These are phyloP conservation scores for Opisthograptis luteolata DNA, from an alignment of 2,888 invertebrate genomes.

Conservation along the genomic window DNA sequence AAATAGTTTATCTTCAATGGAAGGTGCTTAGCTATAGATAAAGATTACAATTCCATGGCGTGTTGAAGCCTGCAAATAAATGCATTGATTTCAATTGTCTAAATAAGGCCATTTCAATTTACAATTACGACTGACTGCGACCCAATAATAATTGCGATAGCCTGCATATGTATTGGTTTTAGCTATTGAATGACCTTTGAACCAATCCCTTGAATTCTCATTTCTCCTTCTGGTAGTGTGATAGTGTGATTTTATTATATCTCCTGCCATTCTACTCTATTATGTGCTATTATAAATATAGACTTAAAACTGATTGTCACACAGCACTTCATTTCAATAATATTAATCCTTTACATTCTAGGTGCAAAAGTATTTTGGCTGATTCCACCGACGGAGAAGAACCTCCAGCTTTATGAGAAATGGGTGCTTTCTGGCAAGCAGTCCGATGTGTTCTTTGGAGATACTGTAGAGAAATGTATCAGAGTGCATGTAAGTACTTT, in stretches of 20 bases:
- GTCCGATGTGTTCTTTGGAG: conserved; percentile 97
- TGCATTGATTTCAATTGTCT: conserved; percentile 4
- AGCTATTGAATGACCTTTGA: neutral
- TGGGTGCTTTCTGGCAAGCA: conserved; percentile 98
- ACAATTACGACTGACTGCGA: neutral
- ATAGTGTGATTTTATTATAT: too few species aligned
- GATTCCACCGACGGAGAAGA: conserved; percentile 98
- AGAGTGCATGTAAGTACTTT: conserved; percentile 86
- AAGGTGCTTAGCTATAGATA: too few species aligned
- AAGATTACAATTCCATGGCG: too few species aligned
- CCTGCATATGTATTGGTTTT: neutral
- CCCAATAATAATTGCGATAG: too few species aligned
- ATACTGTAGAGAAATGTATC: conserved; percentile 97
- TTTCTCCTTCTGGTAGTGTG: too few species aligned
- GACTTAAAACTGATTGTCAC: too few species aligned
- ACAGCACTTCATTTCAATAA: neutral
- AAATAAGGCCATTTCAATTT: neutral
- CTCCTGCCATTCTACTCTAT: too few species aligned
- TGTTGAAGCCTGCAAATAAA: neutral
- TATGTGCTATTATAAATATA: too few species aligned
- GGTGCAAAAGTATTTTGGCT: conserved; percentile 99
- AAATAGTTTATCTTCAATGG: too few species aligned
- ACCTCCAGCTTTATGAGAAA: conserved; percentile 95
- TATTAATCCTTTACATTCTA: conserved; percentile 63
- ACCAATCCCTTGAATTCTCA: too few species aligned